Base-by-base conservation (phyloP, 2,888 invertebrate species). In the Oconnorella tubifera region DNA sequence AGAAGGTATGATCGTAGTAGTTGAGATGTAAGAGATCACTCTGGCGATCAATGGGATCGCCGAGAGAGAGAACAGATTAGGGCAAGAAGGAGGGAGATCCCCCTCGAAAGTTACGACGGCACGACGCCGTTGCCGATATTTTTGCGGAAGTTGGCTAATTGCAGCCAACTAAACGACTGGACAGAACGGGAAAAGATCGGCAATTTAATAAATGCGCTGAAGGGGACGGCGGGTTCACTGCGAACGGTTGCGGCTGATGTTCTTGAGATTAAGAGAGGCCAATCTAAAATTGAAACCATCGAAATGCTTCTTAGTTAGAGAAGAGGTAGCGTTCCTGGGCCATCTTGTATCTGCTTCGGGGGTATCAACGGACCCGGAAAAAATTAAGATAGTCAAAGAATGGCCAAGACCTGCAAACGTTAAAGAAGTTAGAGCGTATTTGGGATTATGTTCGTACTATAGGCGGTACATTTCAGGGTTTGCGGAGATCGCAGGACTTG, bases 371-470 rank as follows among this genome's bases (percentile, higher is more conserved):
- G 29, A 33, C 2, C 55, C n/a, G 14, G 40, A 62, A 0, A 64
- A 64, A 2, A 28, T 62, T 1, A 1, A 3, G 31, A 27, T 3
- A 0, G 33, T 64, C 0, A 19, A 6, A 1, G 23, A 51, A 1
- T 64, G 33, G 33, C 53, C 59, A 25, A 14, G 1, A 1, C 69
- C 69, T 14, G 50, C 27, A 0, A 50, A n/a, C 14, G 23, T 59
- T 0, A 67, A 64, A 27, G 65, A 72, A 27, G 58, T 72, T 0
- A 60, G 69, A 32, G 28, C 55, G 6, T 72, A 71, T 40, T 23
- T 72, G n/a, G 70, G 73, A 2, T 32, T 72, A 3, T 61, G 59
- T 3, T 68, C 64, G 28, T 71, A 72, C 29, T 66, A 72, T 56
- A 28, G 72, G 1, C 27, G 25, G 0, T 68, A 68, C 53, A 59